Evolutionary conservation across 2,888 invertebrate genomes (phyloP), one percentile per base, ranked within the genome.

Genomic region (Philereme transversata): DNA sequence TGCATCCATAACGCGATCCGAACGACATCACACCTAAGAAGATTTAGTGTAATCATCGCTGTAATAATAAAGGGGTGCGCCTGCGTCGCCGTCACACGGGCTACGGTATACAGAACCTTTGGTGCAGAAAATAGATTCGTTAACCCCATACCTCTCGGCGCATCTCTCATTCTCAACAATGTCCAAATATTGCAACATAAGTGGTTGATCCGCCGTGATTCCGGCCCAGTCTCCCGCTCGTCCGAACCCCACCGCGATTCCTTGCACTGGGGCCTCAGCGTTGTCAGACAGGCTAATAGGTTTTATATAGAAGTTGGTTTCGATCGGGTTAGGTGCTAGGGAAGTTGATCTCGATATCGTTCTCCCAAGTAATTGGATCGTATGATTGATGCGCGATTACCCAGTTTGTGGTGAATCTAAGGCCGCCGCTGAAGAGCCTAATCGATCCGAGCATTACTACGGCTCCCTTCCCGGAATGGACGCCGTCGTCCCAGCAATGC

Each of bases 241-340:
- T 0, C 79, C 81, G 53, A 71, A 78, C 5, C 78, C 78, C 4
- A 74, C 65, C 6, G 76, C 74, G 22, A 45, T 45, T 45, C 11
- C 45, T 45, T 6, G 5, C 45, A 11, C 22, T 11, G 8, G 3
- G 5, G 5, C 45, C 5, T 45, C 8, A 45, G 5, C 22, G 22
- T 3, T 11, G 7, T 45, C 45, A 6, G 11, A 22, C 6, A 45
- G 3, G 5, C 5, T 45, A 22, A 45, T 45, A 11, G 45, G 45
- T 45, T 45, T 45, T 5, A 45, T 9, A 22, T 11, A 22, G 6
- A 5, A 45, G 45, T 5, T 45, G 22, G 22, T 22, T 45, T 22
- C 43, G 6, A 44, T 44, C 45, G 45, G 45, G 6, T 9, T 4
- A 6, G 8, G 45, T 0, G 45, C 45, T 6, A 5, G n/a, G n/a